A percentile compares a stretch with the other conserved stretches of the same genome.
These are phyloP conservation scores for Thalassoma bifasciatum DNA, from an alignment of 2,113 vertebrate species.

Conservation along the genomic window DNA sequence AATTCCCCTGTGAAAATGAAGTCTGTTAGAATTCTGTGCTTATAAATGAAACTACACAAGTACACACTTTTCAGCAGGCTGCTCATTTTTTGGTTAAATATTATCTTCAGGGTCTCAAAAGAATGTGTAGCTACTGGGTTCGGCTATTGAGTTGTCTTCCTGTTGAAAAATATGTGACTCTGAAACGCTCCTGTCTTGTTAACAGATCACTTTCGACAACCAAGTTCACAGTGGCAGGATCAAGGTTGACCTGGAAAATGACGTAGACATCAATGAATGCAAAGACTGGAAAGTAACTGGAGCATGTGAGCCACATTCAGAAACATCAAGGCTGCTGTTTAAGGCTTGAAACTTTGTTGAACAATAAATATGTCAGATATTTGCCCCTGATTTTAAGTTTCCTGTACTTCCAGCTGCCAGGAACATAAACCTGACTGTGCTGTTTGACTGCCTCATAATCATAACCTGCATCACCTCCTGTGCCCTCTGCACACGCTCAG, in stretches of 20 bases:
- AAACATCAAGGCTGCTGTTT: not conserved
- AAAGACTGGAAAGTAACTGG: conserved; percentile 92
- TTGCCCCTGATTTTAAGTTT: conserved; percentile 1
- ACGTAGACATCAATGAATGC: conserved; percentile 93
- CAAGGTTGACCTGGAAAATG: conserved; percentile 89
- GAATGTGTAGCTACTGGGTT: conserved; percentile 2
- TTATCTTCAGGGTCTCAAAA: conserved; percentile 1
- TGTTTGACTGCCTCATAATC: conserved; percentile 91
- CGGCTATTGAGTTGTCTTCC: not conserved
- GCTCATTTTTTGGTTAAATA: conserved; percentile 9
- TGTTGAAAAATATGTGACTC: not conserved
- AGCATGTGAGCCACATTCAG: conserved; percentile 85
- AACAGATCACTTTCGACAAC: conserved; percentile 93
- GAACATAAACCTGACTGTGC: conserved; percentile 89
- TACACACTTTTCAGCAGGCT: not conserved
- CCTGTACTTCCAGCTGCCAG: conserved; percentile 83
- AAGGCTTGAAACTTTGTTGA: not conserved
- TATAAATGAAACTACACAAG: not conserved
- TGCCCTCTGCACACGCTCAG: conserved; percentile 89
- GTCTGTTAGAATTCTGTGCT: not conserved
- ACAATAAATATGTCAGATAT: not conserved
- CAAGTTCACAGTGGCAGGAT: conserved; percentile 94
- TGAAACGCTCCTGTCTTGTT: not conserved
- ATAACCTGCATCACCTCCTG: conserved; percentile 88
- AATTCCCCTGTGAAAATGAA: not conserved